phyloP scores from a whole-genome alignment of 2,113 vertebrate species.

The Protomyctophum bolini region DNA sequence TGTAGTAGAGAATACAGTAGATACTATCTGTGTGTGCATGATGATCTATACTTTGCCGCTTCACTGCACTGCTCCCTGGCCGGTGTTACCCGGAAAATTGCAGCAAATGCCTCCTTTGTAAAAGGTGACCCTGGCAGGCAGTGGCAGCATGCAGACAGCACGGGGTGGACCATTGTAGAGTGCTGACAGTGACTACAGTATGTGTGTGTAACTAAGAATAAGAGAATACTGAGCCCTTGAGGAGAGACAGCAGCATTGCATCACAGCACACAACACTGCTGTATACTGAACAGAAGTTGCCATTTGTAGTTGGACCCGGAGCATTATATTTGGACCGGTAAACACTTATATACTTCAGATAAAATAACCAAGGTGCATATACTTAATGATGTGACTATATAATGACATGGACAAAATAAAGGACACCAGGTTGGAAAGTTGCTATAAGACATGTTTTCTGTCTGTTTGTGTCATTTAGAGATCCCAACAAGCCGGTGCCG shows the following conservation, averaged over 20 bases:
- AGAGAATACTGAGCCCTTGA: slow-evolving; percentile 56
- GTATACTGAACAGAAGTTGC: not conserved
- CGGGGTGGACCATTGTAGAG: slow-evolving; percentile 31
- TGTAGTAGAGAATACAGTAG: slow-evolving; percentile 14
- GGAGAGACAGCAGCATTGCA: slow-evolving; percentile 51
- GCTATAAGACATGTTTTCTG: not conserved
- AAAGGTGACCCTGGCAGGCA: slow-evolving; percentile 12
- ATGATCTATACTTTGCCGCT: slow-evolving; percentile 7
- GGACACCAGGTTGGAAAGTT: too few relatives aligned
- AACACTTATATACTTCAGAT: too few relatives aligned
- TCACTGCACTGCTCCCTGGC: slow-evolving; percentile 13
- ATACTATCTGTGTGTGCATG: not conserved
- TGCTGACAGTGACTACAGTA: slow-evolving; percentile 7
- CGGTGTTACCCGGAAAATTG: slow-evolving; percentile 19
- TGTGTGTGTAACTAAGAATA: slow-evolving; percentile 11
- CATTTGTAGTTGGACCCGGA: not conserved
- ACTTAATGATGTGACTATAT: too few relatives aligned
- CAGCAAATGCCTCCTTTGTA: slow-evolving; percentile 25
- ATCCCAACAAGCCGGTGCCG: slow-evolving; percentile 97
- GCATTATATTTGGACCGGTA: not conserved
- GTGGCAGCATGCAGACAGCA: not conserved
- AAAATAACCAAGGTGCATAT: too few relatives aligned
- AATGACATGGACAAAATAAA: too few relatives aligned
- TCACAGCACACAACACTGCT: slow-evolving; percentile 22
- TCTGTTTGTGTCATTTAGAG: slow-evolving; percentile 75